These are phyloP conservation scores for Distichodus sexfasciatus DNA, from an alignment of 2,797 vertebrate genomes.

Conservation along the genomic window DNA sequence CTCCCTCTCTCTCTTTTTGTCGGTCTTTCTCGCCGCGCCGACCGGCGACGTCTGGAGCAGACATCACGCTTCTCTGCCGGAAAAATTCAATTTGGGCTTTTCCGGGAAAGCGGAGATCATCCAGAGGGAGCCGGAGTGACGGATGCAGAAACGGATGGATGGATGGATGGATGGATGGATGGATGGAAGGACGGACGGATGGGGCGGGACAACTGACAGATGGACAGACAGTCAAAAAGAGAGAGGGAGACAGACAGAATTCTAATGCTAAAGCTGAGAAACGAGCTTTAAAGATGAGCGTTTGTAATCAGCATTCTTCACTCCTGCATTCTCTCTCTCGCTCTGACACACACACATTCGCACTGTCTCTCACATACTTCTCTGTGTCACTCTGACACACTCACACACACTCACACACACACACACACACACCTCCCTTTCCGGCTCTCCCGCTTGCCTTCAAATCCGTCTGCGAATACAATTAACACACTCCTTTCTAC, in stretches of 20 bases:
- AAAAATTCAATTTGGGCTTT: slow-evolving; percentile 34
- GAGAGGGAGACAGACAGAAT: background rate
- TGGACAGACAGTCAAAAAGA: no score
- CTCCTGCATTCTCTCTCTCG: background rate
- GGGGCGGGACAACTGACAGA: no score
- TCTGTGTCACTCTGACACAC: background rate
- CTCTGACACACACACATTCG: background rate
- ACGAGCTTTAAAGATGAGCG: background rate
- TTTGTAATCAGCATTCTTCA: slow-evolving; percentile 13
- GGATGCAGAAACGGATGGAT: background rate
- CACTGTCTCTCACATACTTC: slow-evolving; percentile 1
- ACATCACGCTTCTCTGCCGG: slow-evolving; percentile 16
- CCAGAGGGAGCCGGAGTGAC: background rate
- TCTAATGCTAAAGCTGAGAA: no score
- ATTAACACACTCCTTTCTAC: no score
- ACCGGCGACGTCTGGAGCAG: slow-evolving; percentile 15
- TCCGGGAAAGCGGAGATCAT: slow-evolving; percentile 13
- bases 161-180: background rate
- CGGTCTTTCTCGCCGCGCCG: background rate
- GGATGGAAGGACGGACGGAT: background rate
- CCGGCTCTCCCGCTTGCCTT: no score
- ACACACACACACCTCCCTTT: background rate
- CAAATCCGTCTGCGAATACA: no score
- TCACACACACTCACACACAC: background rate
- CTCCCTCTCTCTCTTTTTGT: background rate